Evolutionary conservation across 2,888 invertebrate genomes (phyloP), one percentile per base, ranked within the genome.

Genomic region (Melanchra persicariae): DNA sequence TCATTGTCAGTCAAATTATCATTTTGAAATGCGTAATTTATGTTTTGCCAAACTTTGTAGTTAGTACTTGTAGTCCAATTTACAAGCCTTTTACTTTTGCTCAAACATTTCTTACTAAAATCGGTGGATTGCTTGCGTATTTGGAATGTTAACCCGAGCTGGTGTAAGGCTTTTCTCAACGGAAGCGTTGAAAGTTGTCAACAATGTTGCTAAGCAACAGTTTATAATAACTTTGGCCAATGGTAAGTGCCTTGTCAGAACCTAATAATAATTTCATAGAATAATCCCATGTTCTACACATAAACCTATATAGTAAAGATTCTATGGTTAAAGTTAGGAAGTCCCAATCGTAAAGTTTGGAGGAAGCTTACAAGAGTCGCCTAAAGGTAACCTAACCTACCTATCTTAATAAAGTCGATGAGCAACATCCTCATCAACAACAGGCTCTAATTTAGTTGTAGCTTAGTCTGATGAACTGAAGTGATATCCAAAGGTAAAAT

Each of bases 171-270:
- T 91, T 82, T 95, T 96, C 86, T 92, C 94, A 26, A 93, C 94
- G 65, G 88, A 91, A 86, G 88, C 89, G 76, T 87, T 96, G 78
- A 93, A 90, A 87, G 94, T 96, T 85, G 83, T 91, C 82, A 93
- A 96, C 82, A 89, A 96, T 94, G 94, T 94, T 93, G 92, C 94
- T 92, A 96, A 87, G 94, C 94, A 95, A 93, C 95, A 93, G 90
- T 96, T 95, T 91, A 83, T 83, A 26, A 89, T 94, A 79, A 84
- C 93, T 77, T 82, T 95, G 74, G 82, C 82, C 61, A 88, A 87
- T 65, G 91, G 96, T 95, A 87, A 85, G 92, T 84, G 9, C 19
- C 15, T 15, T 3, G 58, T 26, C 10, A n/a, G 37, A 19, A 15
- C 7, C 1, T 34, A 34, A 22, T 19, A 65, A 24, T 22, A 7